Conservation (phyloP, 2,113 vertebrate species). For the Clarias magur region DNA sequence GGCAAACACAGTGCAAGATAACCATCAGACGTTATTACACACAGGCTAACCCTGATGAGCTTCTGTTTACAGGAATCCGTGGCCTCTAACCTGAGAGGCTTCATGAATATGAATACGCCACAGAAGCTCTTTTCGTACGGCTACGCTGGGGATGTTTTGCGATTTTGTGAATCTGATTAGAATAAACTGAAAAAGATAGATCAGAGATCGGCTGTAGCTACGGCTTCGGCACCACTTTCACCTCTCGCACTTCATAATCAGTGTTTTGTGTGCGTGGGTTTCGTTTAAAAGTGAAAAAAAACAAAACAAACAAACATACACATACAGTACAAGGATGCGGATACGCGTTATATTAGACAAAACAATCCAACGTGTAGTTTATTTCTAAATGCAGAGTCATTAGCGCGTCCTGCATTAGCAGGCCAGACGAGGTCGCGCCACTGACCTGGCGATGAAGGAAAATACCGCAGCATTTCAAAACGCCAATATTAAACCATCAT, state of each 20-base stretch:
- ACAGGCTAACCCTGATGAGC: slow-evolving; percentile 31
- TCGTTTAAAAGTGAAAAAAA: not conserved
- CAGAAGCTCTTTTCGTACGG: not conserved
- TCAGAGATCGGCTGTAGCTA: not conserved
- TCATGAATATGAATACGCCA: slow-evolving; percentile 19
- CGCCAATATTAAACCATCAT: not conserved
- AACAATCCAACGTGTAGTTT: not conserved
- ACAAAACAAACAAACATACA: not conserved
- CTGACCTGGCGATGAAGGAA: not conserved
- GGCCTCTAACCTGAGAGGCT: slow-evolving; percentile 36
- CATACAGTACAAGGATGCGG: not conserved
- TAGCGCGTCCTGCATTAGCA: not conserved
- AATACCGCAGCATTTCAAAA: slow-evolving; percentile 1
- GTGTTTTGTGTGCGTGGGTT: not conserved
- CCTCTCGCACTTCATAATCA: not conserved
- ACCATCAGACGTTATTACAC: slow-evolving; percentile 33
- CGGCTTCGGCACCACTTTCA: not conserved
- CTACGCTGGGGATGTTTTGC: not conserved
- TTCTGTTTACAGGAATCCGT: slow-evolving; percentile 25
- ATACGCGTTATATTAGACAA: not conserved
- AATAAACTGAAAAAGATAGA: not conserved
- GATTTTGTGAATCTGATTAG: not conserved
- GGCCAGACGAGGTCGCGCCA: not conserved
- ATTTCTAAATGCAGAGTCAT: not conserved
- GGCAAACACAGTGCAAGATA: slow-evolving; percentile 25